Evolutionary conservation across 1,140 invertebrate genomes (phyloP), one percentile per base, ranked within the genome.

Genomic region (Drosophila guanche): DNA sequence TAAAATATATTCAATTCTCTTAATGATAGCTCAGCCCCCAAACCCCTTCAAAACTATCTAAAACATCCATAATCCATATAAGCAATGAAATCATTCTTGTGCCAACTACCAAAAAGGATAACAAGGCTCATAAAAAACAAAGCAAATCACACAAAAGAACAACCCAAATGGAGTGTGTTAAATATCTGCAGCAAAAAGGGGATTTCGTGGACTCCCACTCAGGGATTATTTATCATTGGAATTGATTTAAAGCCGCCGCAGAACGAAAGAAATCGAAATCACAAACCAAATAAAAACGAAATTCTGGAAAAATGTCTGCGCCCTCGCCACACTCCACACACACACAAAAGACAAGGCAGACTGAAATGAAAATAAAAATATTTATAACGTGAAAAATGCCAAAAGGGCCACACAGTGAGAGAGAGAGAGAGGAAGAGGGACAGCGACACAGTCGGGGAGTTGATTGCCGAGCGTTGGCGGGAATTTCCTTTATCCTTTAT

Each of bases 311-410:
- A 57, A 56, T 48, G 62, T 60, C 59, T 76, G 59, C 45, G 50
- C 12, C 27, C 25, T 57, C 29, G 16, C 16, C 33, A 14, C 55
- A 50, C 54, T 57, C 56, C 25, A 42, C 56, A 54, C 52, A 79
- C n/a, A n/a, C n/a, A n/a, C 54, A 60, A 60, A 74, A 43, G 45
- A 58, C 56, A 52, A 59, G 65, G 57, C 81, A 77, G 83, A 81
- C 77, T 66, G 74, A 85, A 85, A 80, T 76, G 61, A 86, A 86
- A 86, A 88, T 83, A 78, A 83, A 86, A 86, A 86, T 88, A 86
- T 86, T 86, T 86, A 86, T 86, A 88, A 83, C 81, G 83, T 88
- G 78, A 74, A 86, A 37, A 88, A 88, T 81, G 70, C 83, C 67
- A 61, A 68, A 68, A 77, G 74, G 59, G 46, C 58, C 51, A 16